Base-by-base conservation (phyloP, 2,113 vertebrate genomes). In the Prinia subflava region DNA sequence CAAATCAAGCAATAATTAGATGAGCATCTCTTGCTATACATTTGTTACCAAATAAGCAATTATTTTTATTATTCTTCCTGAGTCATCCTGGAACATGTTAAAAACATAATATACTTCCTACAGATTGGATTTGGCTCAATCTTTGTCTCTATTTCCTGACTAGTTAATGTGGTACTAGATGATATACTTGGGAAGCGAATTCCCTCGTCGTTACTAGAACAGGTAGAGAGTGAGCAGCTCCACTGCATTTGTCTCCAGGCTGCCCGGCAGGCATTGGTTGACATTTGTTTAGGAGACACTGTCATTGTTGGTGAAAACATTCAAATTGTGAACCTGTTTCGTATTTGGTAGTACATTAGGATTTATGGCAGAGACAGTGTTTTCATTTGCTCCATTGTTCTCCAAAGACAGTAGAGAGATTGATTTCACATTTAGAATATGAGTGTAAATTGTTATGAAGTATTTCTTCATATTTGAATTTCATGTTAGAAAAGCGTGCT, bases 381-480 rank as follows among this genome's bases (percentile, higher is more conserved):
- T 76, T 83, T 79, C 49, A 60, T 80, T 69, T 33, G 41, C 23
- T 90, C 39, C 12, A 15, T 62, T 76, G 53, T 18, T 69, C 37
- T 83, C n/a, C 31, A 62, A 63, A 85, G 79, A 57, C 25, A 80
- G 15, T 3, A 64, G 27, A 63, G 47, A 79, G 28, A 85, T 33
- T 49, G 22, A 83, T 69, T 94, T 76, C 57, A 63, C 23, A 30
- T 88, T 88, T 78, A 37, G 31, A 62, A 57, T n/a, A 25, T 1
- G 2, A 92, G 25, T 35, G 27, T 17, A 87, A 89, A 92, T 56
- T 87, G n/a, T n/a, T 33, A 42, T 15, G 31, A 77, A 18, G 47
- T 67, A 88, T 90, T 95, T 91, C 67, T 84, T 95, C 57, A 28
- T 27, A 87, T 87, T 53, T 49, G 28, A 95, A 57, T 25, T 82